Evolutionary conservation across 2,797 vertebrate species (phyloP).

Genomic region (Scyliorhinus canicula): DNA sequence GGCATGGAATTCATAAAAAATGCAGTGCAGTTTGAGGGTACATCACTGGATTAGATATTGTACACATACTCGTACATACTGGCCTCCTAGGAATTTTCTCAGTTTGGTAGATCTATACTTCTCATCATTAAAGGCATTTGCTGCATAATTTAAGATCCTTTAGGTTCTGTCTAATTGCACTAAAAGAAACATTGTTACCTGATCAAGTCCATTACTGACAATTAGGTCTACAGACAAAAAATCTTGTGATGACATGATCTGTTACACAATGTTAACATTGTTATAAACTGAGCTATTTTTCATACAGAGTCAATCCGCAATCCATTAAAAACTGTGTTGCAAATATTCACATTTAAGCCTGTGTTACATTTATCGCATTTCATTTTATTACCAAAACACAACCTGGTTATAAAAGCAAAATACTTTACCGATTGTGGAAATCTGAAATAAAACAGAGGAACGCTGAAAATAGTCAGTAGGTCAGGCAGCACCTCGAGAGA

Average conservation of each 20-base stretch:
- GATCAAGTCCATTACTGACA: neutral
- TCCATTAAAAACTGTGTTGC: neutral
- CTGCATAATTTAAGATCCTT: neutral
- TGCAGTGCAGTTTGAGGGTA: neutral
- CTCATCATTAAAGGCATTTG: neutral
- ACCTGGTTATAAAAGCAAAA: neutral
- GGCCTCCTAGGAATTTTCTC: neutral
- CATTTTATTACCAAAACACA: neutral
- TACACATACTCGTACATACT: neutral
- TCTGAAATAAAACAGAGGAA: neutral
- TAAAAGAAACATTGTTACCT: neutral
- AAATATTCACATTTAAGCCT: neutral
- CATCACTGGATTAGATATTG: neutral
- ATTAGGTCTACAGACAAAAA: neutral
- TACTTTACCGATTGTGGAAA: neutral
- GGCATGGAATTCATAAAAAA: conserved; percentile 2
- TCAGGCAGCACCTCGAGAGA: neutral
- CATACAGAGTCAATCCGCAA: neutral
- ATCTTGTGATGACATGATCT: neutral
- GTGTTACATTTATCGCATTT: neutral
- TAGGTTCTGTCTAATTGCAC: neutral
- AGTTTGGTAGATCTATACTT: neutral
- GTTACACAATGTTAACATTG: neutral
- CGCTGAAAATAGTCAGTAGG: neutral
- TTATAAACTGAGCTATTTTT: neutral